phyloP scores from a whole-genome alignment of 2,113 vertebrate genomes.

The Channa maculata region DNA sequence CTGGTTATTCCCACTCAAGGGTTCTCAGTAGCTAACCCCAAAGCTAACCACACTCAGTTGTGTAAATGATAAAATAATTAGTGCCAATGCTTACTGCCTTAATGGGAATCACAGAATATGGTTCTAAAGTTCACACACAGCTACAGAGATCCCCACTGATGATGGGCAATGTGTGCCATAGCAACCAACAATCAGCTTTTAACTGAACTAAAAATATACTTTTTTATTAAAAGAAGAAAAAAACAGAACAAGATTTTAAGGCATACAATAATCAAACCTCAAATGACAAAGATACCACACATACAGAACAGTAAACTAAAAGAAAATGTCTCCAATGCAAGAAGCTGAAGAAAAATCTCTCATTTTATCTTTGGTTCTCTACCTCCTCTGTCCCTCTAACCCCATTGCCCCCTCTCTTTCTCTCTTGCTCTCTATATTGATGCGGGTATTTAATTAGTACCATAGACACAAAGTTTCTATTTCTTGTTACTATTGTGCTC shows the following conservation, averaged over 20 bases:
- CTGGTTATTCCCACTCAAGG: conserved; percentile 61
- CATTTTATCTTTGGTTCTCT: conserved; percentile 83
- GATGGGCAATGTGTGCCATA: conserved; percentile 80
- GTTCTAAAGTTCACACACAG: conserved; percentile 79
- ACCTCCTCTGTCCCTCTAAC: conserved; percentile 81
- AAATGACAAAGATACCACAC: conserved; percentile 65
- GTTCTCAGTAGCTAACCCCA: conserved; percentile 70
- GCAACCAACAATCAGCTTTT: conserved; percentile 85
- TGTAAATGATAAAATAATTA: conserved; percentile 79
- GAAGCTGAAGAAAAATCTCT: conserved; percentile 74
- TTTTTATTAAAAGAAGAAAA: conserved; percentile 74
- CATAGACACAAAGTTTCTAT: conserved; percentile 88
- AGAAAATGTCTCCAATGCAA: conserved; percentile 65
- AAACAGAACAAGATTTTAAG: conserved; percentile 75
- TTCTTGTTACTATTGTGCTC: conserved; percentile 89
- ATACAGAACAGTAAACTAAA: conserved; percentile 53
- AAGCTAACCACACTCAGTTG: conserved; percentile 69
- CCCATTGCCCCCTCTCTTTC: conserved; percentile 69
- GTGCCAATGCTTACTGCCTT: conserved; percentile 99
- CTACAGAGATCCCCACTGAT: conserved; percentile 71
- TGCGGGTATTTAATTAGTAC: conserved; percentile 92
- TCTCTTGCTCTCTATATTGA: conserved; percentile 82
- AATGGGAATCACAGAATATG: conserved; percentile 86
- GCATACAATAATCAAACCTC: conserved; percentile 79
- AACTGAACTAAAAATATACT: conserved; percentile 76